phyloP scores from a whole-genome alignment of 2,888 invertebrate genomes.

The Scaptomyza reducta region DNA sequence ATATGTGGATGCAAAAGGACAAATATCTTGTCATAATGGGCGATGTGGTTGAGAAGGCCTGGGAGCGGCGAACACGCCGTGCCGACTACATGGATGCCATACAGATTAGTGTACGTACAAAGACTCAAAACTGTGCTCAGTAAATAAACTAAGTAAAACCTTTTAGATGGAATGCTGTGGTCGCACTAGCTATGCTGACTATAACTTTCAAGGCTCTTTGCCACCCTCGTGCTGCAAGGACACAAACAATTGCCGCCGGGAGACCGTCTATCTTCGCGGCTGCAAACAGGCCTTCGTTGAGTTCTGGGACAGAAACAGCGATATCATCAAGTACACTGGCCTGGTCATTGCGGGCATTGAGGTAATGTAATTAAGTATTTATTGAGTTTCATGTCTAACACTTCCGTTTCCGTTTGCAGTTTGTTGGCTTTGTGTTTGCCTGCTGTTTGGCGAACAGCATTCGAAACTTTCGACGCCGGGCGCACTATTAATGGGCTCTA shows the following conservation, averaged over 20 bases:
- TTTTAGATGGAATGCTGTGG: constrained; percentile 82
- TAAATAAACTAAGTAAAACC: neutral
- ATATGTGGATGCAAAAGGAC: constrained; percentile 88
- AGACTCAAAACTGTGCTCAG: too few relatives aligned
- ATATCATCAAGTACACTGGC: constrained; percentile 87
- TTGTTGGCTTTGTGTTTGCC: constrained; percentile 92
- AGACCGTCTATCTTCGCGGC: constrained; percentile 75
- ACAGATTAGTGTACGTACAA: constrained; percentile 78
- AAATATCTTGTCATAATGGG: constrained; percentile 86
- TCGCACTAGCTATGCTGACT: constrained; percentile 74
- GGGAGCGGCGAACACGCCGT: constrained; percentile 79
- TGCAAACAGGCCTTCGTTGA: constrained; percentile 84
- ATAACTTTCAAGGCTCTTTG: constrained; percentile 78
- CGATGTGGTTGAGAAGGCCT: constrained; percentile 85
- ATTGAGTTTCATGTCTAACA: neutral
- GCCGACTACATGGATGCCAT: constrained; percentile 82
- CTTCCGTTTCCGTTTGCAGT: constrained; percentile 83
- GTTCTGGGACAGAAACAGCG: constrained; percentile 82
- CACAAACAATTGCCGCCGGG: constrained; percentile 71
- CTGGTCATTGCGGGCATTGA: constrained; percentile 89
- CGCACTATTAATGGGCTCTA: constrained; percentile 85
- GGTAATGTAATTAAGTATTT: constrained; percentile 84
- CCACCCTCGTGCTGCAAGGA: constrained; percentile 81
- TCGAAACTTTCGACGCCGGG: constrained; percentile 91
- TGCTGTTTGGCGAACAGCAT: constrained; percentile 95